phyloP scores from a whole-genome alignment of 30 jellyfish, hydroid and myxozoan species.

The Hydractinia echinata region DNA sequence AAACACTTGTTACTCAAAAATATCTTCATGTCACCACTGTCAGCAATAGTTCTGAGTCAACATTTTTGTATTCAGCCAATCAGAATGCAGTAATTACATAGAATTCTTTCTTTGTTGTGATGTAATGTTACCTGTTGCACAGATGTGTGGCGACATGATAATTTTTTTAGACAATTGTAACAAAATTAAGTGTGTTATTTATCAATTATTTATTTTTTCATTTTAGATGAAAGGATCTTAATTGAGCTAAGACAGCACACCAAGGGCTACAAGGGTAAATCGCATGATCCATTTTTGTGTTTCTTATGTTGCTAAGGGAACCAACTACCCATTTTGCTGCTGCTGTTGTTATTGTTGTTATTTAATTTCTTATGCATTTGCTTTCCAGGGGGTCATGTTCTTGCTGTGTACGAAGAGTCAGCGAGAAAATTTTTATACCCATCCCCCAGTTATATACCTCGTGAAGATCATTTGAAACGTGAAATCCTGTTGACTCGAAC shows the following conservation, averaged over 20 bases:
- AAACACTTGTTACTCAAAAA: too few species aligned
- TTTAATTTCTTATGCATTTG: neutral
- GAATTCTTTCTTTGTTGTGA: too few species aligned
- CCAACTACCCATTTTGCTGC: neutral
- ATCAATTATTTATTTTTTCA: neutral
- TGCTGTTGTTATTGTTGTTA: neutral
- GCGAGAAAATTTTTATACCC: constrained; percentile 72
- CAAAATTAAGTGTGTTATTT: neutral
- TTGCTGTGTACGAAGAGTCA: constrained; percentile 63
- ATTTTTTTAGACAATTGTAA: neutral
- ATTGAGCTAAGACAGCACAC: constrained; percentile 65
- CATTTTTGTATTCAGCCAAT: too few species aligned
- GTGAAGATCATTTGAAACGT: constrained; percentile 48
- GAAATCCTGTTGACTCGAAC: constrained; percentile 61
- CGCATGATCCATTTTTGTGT: neutral
- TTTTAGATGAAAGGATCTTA: constrained; percentile 48
- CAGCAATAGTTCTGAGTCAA: too few species aligned
- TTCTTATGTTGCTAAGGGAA: neutral
- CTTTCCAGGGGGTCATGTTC: constrained; percentile 47
- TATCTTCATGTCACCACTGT: too few species aligned
- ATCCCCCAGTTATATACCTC: constrained; percentile 57
- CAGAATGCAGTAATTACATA: too few species aligned
- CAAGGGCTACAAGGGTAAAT: constrained; percentile 47
- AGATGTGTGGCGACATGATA: too few species aligned
- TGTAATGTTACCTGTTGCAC: too few species aligned